These are phyloP conservation scores for Cephus sareptanus DNA, from an alignment of 2,888 invertebrate species.

Conservation along the genomic window DNA sequence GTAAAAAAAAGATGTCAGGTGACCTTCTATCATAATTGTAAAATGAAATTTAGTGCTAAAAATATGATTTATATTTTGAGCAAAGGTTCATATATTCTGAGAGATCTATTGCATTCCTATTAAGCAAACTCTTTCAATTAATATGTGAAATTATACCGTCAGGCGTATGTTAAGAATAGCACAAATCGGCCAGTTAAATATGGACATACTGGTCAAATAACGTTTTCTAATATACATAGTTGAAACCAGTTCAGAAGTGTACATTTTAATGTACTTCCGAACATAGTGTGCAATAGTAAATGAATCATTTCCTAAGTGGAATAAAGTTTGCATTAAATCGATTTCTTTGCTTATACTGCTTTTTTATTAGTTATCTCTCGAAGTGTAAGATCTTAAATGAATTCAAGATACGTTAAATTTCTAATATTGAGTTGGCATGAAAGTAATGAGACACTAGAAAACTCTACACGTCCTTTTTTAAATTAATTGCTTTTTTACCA, in stretches of 20 bases:
- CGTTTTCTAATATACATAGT: neutral
- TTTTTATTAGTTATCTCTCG: neutral
- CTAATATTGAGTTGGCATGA: neutral
- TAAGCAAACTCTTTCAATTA: too few species aligned
- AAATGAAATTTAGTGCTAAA: neutral
- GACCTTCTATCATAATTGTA: neutral
- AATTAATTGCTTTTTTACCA: too few species aligned
- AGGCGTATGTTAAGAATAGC: neutral
- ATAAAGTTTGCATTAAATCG: neutral
- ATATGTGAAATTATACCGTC: neutral
- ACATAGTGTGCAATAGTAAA: neutral
- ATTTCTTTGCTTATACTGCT: neutral
- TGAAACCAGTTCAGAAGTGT: neutral
- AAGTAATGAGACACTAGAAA: too few species aligned
- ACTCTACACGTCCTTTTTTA: too few species aligned
- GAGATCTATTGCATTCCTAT: too few species aligned
- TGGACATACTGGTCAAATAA: neutral
- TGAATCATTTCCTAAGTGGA: neutral
- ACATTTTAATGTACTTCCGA: neutral
- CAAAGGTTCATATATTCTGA: neutral
- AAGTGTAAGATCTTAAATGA: neutral
- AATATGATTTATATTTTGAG: neutral
- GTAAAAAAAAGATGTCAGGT: neutral
- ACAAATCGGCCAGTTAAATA: neutral
- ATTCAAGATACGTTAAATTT: neutral